Percentiles rank a stretch among this genome's conserved stretches.
Conservation (phyloP, 2,113 vertebrate genomes). For the Lota lota region DNA sequence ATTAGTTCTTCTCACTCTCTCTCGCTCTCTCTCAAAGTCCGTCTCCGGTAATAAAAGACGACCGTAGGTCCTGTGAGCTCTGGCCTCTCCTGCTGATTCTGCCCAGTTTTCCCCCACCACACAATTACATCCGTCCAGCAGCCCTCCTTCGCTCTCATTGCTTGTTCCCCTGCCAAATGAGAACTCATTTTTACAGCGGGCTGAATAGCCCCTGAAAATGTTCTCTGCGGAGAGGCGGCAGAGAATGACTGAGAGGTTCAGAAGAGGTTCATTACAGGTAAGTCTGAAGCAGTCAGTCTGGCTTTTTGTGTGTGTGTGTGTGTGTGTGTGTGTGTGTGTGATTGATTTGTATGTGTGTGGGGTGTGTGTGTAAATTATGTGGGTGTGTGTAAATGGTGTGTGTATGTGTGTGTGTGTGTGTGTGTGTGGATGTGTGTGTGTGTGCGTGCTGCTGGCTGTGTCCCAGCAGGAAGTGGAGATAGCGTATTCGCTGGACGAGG, state of each 20-base stretch:
- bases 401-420: neutral
- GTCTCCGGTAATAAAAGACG: neutral
- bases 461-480: neutral
- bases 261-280: neutral
- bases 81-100: neutral
- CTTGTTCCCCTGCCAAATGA: neutral
- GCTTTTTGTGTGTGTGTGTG: neutral
- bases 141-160: neutral
- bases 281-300: no score
- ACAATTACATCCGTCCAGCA: no score
- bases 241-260: neutral
- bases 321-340: neutral
- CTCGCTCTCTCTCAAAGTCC: no score
- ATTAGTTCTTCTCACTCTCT: no score
- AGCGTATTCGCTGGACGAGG: neutral
- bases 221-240: neutral
- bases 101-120: no score
- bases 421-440: neutral
- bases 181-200: neutral
- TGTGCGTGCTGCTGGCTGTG: neutral
- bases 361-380: neutral
- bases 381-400: neutral
- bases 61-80: neutral
- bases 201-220: neutral
- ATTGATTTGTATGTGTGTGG: neutral